Evolutionary conservation across 1,140 invertebrate species (phyloP), one percentile per base, ranked within the genome.

Genomic region (Eciton burchellii): DNA sequence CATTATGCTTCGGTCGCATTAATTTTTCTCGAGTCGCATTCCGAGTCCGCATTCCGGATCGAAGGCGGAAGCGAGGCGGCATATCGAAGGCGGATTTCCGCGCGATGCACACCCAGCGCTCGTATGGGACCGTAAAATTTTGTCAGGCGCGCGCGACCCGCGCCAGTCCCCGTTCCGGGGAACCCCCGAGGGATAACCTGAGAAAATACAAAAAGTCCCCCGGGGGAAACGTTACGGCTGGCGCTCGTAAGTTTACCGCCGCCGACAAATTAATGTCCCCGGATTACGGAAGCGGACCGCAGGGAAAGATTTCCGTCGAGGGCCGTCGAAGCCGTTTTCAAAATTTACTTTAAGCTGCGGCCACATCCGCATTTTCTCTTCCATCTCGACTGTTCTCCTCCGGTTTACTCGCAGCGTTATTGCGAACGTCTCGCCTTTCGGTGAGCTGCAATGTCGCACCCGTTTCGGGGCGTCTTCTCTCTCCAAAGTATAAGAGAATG

Each of bases 251-350:
- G 85, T 81, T 77, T 88, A 85, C 81, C 65, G 59, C 68, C 88
- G 76, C 66, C 86, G 83, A 88, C 87, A 85, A 90, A 90, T 90
- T 90, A 88, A 90, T 90, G 89, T 85, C 76, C 81, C 73, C 76
- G 89, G 88, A 90, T 90, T 88, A 90, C 81, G 72, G 87, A 84
- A 89, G 81, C 82, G 82, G 82, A 57, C 86, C 87, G 21, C 71
- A 88, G 84, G 86, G 86, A 89, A 76, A 89, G 81, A 89, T 89
- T 89, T 84, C 87, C 87, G 74, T 74, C 86, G 54, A 74, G 63
- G 60, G 16, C 57, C 59, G 86, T 74, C 76, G 82, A 66, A 60
- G 77, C 57, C 70, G 82, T 81, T 87, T 87, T 87, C 71, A 79
- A 87, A 87, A 86, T 87, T 87, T 87, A 87, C 84, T 87, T 83